A percentile compares a stretch with the other conserved stretches of the same genome.
Conservation (phyloP, 1,140 invertebrate species). For the Brachionus paranguensis region DNA sequence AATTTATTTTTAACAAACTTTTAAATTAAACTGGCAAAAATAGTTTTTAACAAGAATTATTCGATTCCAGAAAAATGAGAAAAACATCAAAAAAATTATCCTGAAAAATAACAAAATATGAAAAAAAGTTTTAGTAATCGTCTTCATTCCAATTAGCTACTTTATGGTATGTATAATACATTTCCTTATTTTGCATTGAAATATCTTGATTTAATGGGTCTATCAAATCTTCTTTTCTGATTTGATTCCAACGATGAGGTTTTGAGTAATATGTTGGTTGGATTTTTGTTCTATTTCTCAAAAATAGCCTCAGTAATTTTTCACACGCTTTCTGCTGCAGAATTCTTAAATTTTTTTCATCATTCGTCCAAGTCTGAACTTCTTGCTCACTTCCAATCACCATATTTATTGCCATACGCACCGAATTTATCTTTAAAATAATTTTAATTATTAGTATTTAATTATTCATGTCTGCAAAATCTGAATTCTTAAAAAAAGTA, state of each 20-base stretch:
- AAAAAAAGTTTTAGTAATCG: background rate
- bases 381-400: slow-evolving; percentile 45
- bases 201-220: background rate
- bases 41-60: background rate
- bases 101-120: background rate
- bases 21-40: background rate
- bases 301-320: slow-evolving; percentile 46
- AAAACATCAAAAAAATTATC: background rate
- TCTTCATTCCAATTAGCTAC: background rate
- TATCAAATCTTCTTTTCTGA: slow-evolving; percentile 19
- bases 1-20: background rate
- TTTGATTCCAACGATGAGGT: slow-evolving; percentile 44
- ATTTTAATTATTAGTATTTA: background rate
- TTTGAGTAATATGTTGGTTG: slow-evolving; percentile 40
- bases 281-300: slow-evolving; percentile 40
- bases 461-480: too few species aligned
- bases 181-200: background rate
- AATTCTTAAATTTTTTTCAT: slow-evolving; percentile 44
- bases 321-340: slow-evolving; percentile 46
- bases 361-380: slow-evolving; percentile 45
- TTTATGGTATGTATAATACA: slow-evolving; percentile 14
- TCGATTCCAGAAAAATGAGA: background rate
- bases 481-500: too few species aligned
- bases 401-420: slow-evolving; percentile 49
- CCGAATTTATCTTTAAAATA: slow-evolving; percentile 46